Conservation (phyloP, 2,888 invertebrate species). For the Athalia rosae region DNA sequence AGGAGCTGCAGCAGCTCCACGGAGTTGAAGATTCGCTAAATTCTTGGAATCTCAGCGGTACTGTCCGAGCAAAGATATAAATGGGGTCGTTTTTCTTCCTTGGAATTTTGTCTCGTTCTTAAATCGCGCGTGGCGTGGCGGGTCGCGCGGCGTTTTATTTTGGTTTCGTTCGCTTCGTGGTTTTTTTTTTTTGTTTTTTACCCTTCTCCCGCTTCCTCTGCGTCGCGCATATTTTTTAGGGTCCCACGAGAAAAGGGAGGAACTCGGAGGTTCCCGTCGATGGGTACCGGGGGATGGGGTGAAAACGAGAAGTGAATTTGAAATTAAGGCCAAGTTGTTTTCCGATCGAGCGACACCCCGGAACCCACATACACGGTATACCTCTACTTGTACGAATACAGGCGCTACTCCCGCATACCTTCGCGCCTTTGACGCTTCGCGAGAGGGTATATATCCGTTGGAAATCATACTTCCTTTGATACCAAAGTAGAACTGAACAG, state of each 20-base stretch:
- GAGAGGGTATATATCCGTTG: constrained; percentile 29
- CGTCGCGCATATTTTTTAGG: not conserved
- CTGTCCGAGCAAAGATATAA: not conserved
- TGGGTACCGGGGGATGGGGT: not conserved
- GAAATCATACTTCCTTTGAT: constrained; percentile 35
- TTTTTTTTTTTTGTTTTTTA: no score
- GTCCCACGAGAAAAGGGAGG: not conserved
- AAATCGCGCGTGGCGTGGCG: not conserved
- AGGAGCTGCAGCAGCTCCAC: not conserved
- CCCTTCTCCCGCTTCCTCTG: no score
- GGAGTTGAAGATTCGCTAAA: not conserved
- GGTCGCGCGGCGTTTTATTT: no score
- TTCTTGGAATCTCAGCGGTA: constrained; percentile 5
- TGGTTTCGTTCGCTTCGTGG: no score
- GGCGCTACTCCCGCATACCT: not conserved
- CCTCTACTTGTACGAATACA: no score
- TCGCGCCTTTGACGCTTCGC: constrained; percentile 20
- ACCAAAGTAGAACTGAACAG: constrained; percentile 2
- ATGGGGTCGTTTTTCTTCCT: not conserved
- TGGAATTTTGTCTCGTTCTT: constrained; percentile 20
- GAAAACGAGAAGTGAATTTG: constrained; percentile 19
- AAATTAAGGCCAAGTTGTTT: constrained; percentile 31
- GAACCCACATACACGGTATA: not conserved
- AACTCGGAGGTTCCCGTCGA: not conserved
- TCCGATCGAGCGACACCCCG: constrained; percentile 33